Evolutionary conservation across 1,140 invertebrate species (phyloP), one percentile per base, ranked within the genome.

Genomic region (Lepidurus couesii): DNA sequence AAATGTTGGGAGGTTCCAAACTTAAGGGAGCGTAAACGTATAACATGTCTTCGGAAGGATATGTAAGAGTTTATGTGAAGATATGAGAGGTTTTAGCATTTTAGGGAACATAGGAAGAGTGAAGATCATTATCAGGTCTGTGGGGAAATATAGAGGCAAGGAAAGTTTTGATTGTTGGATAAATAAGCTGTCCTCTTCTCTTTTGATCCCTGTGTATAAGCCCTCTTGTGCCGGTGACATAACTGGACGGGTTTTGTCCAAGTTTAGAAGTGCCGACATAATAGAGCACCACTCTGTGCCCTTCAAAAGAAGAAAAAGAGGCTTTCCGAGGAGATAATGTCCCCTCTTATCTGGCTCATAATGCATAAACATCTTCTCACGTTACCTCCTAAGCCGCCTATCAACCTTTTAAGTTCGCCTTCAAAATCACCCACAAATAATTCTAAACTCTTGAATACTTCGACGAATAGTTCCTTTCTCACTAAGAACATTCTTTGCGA

Each of bases 321-420:
- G 53, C 16, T 13, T 65, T 65, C 21, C 16, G 21, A 16, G 21
- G 53, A 65, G 16, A 65, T 65, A n/a, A 65, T 65, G 21, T 13
- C 53, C 53, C 21, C 16, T 21, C 21, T 65, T 65, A 65, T 65
- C 53, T 65, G 16, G 53, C 53, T 21, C 53, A 65, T 65, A 65
- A 65, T 65, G 53, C 53, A 65, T 65, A 65, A 65, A 65, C 53
- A 65, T 65, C 53, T 65, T 65, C 53, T 65, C 53, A 16, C 16
- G 21, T 65, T 65, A 65, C 53, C 53, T 21, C 53, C 53, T 65
- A 7, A 65, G 21, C 13, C 9, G 13, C 53, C 21, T 65, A 21
- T 21, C 53, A 13, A 65, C 53, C 53, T 65, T 11, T 65, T 65
- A 13, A 7, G 16, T 65, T 65, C 9, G 21, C 0, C 53, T 65